These are phyloP conservation scores for Zonotrichia leucophrys DNA, from an alignment of 2,113 vertebrate genomes.

Conservation along the genomic window DNA sequence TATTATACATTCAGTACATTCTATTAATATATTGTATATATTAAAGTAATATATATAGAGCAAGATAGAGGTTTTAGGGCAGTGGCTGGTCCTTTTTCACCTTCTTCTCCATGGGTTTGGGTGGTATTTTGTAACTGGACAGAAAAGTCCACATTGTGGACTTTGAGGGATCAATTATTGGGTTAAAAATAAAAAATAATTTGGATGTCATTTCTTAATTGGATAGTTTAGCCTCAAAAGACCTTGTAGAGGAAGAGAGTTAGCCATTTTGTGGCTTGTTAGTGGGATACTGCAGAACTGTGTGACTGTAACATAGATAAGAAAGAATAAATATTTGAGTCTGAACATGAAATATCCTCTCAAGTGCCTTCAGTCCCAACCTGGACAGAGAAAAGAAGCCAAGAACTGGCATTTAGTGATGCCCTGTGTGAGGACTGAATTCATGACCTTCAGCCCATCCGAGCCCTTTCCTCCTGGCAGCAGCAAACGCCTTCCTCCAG, in stretches of 20 bases:
- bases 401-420: not conserved
- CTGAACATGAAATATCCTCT: not conserved
- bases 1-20: too few relatives aligned
- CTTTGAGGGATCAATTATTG: not conserved
- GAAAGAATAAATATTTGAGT: not conserved
- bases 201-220: not conserved
- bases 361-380: fast-evolving
- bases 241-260: not conserved
- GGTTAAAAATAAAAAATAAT: not conserved
- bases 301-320: not conserved
- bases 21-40: too few relatives aligned
- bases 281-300: not conserved
- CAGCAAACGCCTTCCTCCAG: not conserved
- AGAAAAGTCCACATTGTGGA: not conserved
- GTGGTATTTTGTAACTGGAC: not conserved
- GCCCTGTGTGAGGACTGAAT: not conserved
- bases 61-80: not conserved
- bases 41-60: not conserved
- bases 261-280: not conserved
- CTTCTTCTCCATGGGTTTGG: not conserved
- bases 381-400: not conserved
- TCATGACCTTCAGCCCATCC: not conserved
- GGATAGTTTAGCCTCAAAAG: not conserved
- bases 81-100: not conserved
- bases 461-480: not conserved